A percentile compares a stretch with the other conserved stretches of the same genome.
These are phyloP conservation scores for Drymodes brunneopygia DNA, from an alignment of 2,113 vertebrate species.

Conservation along the genomic window DNA sequence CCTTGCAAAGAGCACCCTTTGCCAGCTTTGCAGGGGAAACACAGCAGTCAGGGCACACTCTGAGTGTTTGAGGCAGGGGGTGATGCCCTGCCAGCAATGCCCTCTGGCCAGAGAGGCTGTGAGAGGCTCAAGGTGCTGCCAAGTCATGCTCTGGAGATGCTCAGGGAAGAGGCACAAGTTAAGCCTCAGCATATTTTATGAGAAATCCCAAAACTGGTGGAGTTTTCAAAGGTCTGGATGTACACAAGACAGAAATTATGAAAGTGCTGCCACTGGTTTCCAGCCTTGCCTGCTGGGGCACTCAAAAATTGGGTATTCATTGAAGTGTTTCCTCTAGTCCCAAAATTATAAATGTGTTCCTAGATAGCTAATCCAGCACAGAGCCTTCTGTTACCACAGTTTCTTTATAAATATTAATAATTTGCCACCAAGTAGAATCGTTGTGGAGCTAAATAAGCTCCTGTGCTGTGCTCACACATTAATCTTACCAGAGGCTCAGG, in stretches of 20 bases:
- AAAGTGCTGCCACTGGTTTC: background rate
- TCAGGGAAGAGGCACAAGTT: background rate
- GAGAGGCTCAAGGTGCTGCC: background rate
- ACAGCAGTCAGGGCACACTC: background rate
- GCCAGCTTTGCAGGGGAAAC: background rate
- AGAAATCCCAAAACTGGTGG: background rate
- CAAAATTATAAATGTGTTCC: background rate
- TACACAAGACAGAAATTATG: background rate
- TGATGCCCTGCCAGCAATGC: background rate
- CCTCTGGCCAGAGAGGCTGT: background rate
- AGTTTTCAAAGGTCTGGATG: background rate
- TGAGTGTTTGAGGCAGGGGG: too few species aligned
- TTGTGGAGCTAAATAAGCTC: background rate
- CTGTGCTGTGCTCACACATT: background rate
- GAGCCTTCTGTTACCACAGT: background rate
- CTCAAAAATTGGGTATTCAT: background rate
- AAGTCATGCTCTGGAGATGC: background rate
- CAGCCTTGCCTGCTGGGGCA: background rate
- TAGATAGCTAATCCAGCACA: background rate
- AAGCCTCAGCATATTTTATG: background rate
- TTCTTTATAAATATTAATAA: slow-evolving; percentile 5
- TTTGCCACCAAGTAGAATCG: background rate
- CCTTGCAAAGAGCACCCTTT: rapidly evolving
- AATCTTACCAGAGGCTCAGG: background rate
- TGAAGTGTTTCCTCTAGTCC: background rate